A percentile compares a stretch with the other conserved stretches of the same genome.
Conservation (phyloP, 2,888 invertebrate species). For the Colletes collaris region DNA sequence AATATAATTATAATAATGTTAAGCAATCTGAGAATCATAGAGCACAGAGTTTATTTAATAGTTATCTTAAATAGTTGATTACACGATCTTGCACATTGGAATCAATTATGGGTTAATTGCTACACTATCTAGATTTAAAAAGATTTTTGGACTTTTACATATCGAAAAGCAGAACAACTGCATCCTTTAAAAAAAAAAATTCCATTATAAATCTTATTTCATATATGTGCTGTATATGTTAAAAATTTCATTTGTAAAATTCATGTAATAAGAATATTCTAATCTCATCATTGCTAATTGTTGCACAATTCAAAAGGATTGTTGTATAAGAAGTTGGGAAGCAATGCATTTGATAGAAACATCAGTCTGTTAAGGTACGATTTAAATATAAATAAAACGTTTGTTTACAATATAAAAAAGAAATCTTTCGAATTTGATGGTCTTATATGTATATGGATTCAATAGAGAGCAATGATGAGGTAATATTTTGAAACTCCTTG, state of each 20-base stretch:
- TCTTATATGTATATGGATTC: conserved; percentile 9
- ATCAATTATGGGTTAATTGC: conserved; percentile 51
- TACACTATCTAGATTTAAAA: conserved; percentile 64
- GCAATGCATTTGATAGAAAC: conserved; percentile 17
- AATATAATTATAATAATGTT: conserved; percentile 41
- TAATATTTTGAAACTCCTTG: conserved; percentile 49
- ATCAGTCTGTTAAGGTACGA: conserved; percentile 33
- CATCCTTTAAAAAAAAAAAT: conserved; percentile 55
- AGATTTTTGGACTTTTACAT: conserved; percentile 74
- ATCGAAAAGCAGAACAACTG: conserved; percentile 73
- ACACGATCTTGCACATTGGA: conserved; percentile 17
- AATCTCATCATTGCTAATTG: conserved; percentile 62
- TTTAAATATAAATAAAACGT: conserved; percentile 34
- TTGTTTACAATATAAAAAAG: conserved; percentile 22
- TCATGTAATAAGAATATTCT: conserved; percentile 40
- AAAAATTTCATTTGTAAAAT: conserved; percentile 36
- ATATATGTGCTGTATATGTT: conserved; percentile 27
- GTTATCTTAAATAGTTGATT: conserved; percentile 25
- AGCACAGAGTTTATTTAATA: conserved; percentile 40
- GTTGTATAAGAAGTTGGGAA: conserved; percentile 16
- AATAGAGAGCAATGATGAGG: conserved; percentile 56
- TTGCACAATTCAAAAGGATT: conserved; percentile 20
- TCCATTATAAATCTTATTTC: conserved; percentile 47
- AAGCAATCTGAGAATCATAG: conserved; percentile 27
- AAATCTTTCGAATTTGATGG: conserved; percentile 31